Evolutionary conservation across 2,797 vertebrate species (phyloP), one percentile per base, ranked within the genome.

Genomic region (Sebastes cheni): DNA sequence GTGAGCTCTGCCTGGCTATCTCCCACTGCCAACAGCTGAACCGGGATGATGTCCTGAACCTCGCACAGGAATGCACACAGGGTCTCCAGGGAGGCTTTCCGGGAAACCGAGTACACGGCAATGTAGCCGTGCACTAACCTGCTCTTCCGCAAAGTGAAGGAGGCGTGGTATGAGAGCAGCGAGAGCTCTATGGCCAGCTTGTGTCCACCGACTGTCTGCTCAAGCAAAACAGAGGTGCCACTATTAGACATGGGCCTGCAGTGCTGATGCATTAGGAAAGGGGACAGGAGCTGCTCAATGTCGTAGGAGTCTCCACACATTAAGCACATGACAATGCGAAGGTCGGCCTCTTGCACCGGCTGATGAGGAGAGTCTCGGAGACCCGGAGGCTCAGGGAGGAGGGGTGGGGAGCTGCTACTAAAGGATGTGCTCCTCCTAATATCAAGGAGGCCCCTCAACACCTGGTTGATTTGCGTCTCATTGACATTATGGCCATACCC

Each of bases 61-160:
- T 99, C 98, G 82, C 97, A 98, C 76, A 99, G 95, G 91, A 99
- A 99, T 73, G 98, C 98, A 70, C 98, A 96, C 5, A 99, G 91
- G 80, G 97, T 98, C 91, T 98, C 98, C 94, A 99, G 86, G 54
- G 98, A 99, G 5, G 98, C 97, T 59, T 95, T 95, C 58, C 98
- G 96, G 52, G 94, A 93, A n/a, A 97, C 98, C 0, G 98, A 97
- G 90, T 99, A 99, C 55, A 97, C 97, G 10, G 97, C 95, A 54
- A 99, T 96, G 93, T 99, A 99, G 10, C 98, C 98, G 30, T 99
- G 98, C 13, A 99, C 98, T 68, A 99, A 89, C 12, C 97, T 96
- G 94, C 96, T 99, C 90, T 99, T 99, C 50, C 98, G 87, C 56
- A 97, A 71, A 77, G 97, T 97, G 77, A 99, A 99, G 2, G 98